Conservation (phyloP, 2,888 invertebrate species). For the Heliothis peltigera region DNA sequence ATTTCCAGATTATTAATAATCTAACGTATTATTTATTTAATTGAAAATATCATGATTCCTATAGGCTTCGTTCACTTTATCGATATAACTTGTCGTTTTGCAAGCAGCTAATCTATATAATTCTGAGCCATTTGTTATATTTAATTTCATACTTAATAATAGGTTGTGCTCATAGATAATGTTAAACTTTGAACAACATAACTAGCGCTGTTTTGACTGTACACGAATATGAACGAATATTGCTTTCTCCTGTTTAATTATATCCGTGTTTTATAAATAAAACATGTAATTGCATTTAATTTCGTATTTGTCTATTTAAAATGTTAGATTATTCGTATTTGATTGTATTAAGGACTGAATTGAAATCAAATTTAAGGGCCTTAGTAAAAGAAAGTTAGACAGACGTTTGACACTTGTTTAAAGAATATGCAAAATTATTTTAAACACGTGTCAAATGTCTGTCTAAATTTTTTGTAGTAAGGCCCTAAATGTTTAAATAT, state of each 20-base stretch:
- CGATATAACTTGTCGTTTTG: conserved; percentile 23
- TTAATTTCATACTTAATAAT: conserved; percentile 65
- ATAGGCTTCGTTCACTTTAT: conserved; percentile 23
- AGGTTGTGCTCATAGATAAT: conserved; percentile 71
- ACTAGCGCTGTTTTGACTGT: conserved; percentile 49
- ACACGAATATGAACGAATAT: not conserved
- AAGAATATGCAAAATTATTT: too few relatives aligned
- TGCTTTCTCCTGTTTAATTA: not conserved
- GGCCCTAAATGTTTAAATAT: too few relatives aligned
- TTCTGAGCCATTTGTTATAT: conserved; percentile 58
- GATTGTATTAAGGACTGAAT: conserved; percentile 37
- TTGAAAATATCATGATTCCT: conserved; percentile 25
- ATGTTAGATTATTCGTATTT: conserved; percentile 48
- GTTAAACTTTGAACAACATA: conserved; percentile 53
- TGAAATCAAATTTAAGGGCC: conserved; percentile 22
- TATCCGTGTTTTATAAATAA: not conserved
- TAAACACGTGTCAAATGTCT: too few relatives aligned
- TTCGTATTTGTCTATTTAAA: conserved; percentile 37
- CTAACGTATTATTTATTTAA: conserved; percentile 35
- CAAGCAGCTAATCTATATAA: conserved; percentile 54
- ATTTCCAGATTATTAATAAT: conserved; percentile 12
- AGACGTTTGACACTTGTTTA: too few relatives aligned
- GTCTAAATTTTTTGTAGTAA: too few relatives aligned
- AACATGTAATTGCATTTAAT: conserved; percentile 43
- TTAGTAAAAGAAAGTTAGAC: too few relatives aligned